Conservation (phyloP, 2,888 invertebrate species). For the Pinctada fucata region DNA sequence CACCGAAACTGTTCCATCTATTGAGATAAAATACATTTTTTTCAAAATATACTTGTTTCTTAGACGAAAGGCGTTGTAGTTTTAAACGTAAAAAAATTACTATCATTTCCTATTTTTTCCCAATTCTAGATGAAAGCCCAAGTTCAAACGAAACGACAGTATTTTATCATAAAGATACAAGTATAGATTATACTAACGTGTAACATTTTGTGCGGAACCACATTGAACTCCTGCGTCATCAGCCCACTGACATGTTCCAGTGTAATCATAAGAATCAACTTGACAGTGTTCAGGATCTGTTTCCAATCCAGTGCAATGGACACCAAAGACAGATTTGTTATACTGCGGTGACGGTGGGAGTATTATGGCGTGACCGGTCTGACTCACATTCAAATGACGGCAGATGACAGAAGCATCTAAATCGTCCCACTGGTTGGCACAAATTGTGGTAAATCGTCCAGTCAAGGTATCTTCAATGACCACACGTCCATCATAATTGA, state of each 20-base stretch:
- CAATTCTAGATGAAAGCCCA: too few relatives aligned
- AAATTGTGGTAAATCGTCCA: constrained; percentile 5
- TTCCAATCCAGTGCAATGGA: constrained; percentile 8
- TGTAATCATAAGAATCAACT: not conserved
- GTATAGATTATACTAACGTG: too few relatives aligned
- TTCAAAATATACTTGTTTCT: too few relatives aligned
- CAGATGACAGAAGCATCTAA: constrained; percentile 9
- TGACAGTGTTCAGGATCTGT: not conserved
- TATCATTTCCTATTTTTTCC: too few relatives aligned
- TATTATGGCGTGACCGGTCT: not conserved
- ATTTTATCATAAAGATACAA: too few relatives aligned
- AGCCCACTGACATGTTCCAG: constrained; percentile 1
- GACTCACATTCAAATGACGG: not conserved
- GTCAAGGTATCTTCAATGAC: not conserved
- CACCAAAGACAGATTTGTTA: constrained; percentile 8
- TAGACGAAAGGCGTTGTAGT: too few relatives aligned
- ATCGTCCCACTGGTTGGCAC: constrained; percentile 12
- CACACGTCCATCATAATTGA: not conserved
- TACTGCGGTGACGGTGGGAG: not conserved
- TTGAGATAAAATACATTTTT: too few relatives aligned
- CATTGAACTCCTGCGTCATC: constrained; percentile 16
- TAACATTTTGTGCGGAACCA: too few relatives aligned
- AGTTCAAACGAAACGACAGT: too few relatives aligned
- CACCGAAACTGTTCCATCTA: too few relatives aligned
- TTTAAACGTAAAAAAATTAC: too few relatives aligned